Base-by-base conservation (phyloP, 2,113 vertebrate genomes). In the Thamnaconus septentrionalis region DNA sequence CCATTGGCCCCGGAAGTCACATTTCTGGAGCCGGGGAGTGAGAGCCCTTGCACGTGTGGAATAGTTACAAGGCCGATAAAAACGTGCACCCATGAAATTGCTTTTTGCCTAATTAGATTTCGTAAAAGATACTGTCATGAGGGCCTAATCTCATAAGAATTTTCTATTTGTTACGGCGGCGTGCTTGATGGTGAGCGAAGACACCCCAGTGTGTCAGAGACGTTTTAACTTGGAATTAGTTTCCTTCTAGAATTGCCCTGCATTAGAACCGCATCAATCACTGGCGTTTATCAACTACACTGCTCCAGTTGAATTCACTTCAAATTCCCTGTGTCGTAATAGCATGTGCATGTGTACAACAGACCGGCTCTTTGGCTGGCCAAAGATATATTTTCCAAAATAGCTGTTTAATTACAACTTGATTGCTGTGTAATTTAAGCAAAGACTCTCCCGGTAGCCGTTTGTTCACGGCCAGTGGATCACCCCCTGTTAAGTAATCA, bases 21-120 rank as follows among this genome's bases (percentile, higher is more conserved):
- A 56, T 58, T 68, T 56, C 43, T 11, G 40, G 43, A 53, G 44
- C 47, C 45, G n/a, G 49, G 31, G 55, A 39, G 40, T 66, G 39
- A 61, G 41, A 64, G 69, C 40, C 52, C 50, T 52, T 50, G 48
- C n/a, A n/a, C 8, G 8, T 11, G 10, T 11, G 48, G 4, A 50
- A 50, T n/a, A 50, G 48, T 50, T n/a, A 62, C 56, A 62, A 49
- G 41, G 58, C 51, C 18, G 18, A 31, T 31, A 31, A 66, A 59
- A 49, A 56, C 42, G 45, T 49, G 12, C 1, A 3, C 47, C 64
- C 40, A 5, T 66, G 59, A 76, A 73, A 76, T 70, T 68, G 59
- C 56, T 65, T 76, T 67, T 31, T 58, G 45, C 47, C 53, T 64
- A 65, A 68, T 79, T 64, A 56, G 42, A 67, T 67, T 70, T 52